A percentile compares a stretch with the other conserved stretches of the same genome.
Conservation (phyloP, 2,113 vertebrate species). For the Okapia johnstoni region DNA sequence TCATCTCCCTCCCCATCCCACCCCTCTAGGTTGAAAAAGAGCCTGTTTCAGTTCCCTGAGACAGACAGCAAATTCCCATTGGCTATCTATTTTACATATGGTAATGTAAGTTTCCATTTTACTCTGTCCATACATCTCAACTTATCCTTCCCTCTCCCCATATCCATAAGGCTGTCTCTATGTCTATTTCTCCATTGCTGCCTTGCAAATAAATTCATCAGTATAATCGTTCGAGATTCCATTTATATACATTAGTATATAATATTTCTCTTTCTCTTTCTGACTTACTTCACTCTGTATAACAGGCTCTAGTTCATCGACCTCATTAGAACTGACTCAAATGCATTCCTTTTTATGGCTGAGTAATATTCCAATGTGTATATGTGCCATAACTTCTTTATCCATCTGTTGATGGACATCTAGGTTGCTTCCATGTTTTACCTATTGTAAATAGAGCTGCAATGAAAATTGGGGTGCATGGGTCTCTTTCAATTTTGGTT, state of each 20-base stretch:
- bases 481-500: background rate
- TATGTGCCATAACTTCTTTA: background rate
- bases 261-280: background rate
- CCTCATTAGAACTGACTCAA: background rate
- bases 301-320: background rate
- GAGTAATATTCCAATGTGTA: background rate
- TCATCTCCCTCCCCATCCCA: background rate
- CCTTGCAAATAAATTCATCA: background rate
- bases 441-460: background rate
- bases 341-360: background rate
- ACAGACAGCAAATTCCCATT: background rate
- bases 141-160: background rate
- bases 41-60: background rate
- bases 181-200: background rate
- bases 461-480: background rate
- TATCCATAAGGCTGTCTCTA: background rate
- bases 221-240: rapidly evolving
- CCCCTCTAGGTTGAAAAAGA: background rate
- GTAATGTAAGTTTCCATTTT: background rate
- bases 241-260: background rate
- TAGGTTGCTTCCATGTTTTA: background rate
- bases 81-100: background rate
- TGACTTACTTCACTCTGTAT: background rate
- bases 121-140: background rate
- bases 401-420: background rate